Evolutionary conservation across 2,113 vertebrate genomes (phyloP), one percentile per base, ranked within the genome.

Genomic region (Lasiurus borealis): DNA sequence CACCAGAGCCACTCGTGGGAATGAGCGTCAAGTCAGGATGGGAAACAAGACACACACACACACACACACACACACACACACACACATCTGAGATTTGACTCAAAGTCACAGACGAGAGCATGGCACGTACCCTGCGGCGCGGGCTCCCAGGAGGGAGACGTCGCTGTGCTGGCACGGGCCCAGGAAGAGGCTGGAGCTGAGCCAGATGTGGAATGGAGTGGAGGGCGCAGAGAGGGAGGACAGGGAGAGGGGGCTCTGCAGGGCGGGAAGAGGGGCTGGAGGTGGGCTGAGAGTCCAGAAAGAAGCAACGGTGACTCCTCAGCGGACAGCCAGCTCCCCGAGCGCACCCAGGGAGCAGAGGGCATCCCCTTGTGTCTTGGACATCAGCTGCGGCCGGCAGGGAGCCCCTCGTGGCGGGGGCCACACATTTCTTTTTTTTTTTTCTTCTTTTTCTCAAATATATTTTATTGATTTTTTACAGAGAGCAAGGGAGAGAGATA

Each of bases 231-330:
- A 88, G 44, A 46, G 59, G 77, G 71, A 81, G 40, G 62, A 90
- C 46, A 40, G 5, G 3, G 12, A 0, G 9, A 7, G 2, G 6
- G 6, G 68, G 11, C 0, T 1, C 1, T 14, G 12, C 0, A 2
- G 13, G 54, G 62, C 34, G 36, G 18, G 18, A 7, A 40, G 29
- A 40, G 29, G 0, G 90, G 44, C 50, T n/a, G 2, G 8, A 15
- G 16, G 11, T 75, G 46, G 2, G 21, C 44, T 14, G 25, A 13
- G 23, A 9, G 40, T 9, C 36, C 82, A 25, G 77, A 81, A 87
- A 77, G 36, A 88, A 64, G 69, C 8, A 1, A 1, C 9, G 23
- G 73, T 15, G 16, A 54, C 1, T 13, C 50, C 10, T 8, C n/a
- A 36, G 52, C 29, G 36, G 40, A 68, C 59, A 11, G 10, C 59